Conservation (phyloP, 2,113 vertebrate genomes). For the Phyllostomus discolor region DNA sequence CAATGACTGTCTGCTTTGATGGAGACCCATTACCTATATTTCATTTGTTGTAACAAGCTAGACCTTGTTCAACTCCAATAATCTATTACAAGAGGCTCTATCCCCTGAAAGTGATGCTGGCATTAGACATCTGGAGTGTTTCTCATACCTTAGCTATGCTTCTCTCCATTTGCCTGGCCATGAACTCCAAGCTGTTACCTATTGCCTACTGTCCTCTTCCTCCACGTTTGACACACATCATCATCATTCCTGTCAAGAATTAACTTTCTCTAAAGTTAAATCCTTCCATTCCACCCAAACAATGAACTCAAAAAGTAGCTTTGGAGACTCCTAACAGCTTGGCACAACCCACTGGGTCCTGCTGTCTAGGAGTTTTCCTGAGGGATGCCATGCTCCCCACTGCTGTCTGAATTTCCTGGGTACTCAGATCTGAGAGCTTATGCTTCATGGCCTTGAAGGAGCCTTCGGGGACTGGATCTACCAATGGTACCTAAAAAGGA, state of each 20-base stretch:
- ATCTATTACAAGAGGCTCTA: background rate
- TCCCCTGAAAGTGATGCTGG: background rate
- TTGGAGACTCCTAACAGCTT: background rate
- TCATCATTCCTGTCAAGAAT: no score
- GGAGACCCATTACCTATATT: rapidly evolving
- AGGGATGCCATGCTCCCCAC: rapidly evolving
- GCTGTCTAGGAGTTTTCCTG: background rate
- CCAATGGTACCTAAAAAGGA: background rate
- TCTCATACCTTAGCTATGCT: background rate
- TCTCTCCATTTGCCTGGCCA: background rate
- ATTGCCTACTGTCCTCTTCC: no score
- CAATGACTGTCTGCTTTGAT: rapidly evolving
- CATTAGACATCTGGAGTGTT: rapidly evolving
- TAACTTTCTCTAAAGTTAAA: background rate
- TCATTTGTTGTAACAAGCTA: background rate
- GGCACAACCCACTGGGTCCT: background rate
- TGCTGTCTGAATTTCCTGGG: background rate
- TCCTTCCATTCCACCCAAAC: rapidly evolving
- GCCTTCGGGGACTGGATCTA: background rate
- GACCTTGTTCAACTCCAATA: background rate
- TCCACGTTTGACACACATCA: background rate
- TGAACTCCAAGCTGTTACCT: background rate
- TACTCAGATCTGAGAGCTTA: background rate
- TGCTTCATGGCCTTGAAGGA: no score
- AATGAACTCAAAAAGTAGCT: background rate